Evolutionary conservation across 2,888 invertebrate genomes (phyloP), one percentile per base, ranked within the genome.

Genomic region (Ametastegia equiseti): DNA sequence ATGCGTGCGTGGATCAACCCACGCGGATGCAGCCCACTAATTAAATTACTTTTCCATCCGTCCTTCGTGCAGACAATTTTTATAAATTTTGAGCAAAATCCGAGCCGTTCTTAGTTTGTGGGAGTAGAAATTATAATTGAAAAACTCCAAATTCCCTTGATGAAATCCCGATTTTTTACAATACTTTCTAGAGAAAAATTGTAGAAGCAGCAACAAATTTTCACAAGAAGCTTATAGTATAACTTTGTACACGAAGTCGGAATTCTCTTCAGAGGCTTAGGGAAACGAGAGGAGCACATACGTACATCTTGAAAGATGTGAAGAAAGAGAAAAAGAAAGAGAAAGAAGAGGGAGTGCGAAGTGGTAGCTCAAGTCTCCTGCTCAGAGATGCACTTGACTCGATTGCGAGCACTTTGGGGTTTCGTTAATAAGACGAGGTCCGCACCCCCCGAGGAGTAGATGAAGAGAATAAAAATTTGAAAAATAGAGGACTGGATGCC

Each of bases 301-400:
- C 11, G 6, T 60, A 27, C 19, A 27, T 57, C 5, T 3, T 42
- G 57, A 13, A 23, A 57, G 57, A 57, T 5, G 23, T 5, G 15
- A 15, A 57, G 57, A 57, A 15, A 57, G 15, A 57, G 57, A 23
- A 15, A 23, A 57, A 57, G 57, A 57, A 15, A 57, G 57, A 57
- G 57, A 57, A 15, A 57, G 57, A 57, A 15, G 39, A 19, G 54
- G 15, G 23, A 33, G 75, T 75, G 71, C 30, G 47, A 71, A 71
- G 71, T 71, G 71, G 71, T 27, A 23, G 47, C 42, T 69, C 42
- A 11, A 71, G 71, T 23, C 71, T 47, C 67, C 11, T 54, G 15
- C n/a, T 71, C 15, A n/a, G n/a, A 42, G 45, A 27, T 45, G 71
- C 71, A 45, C 71, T 71, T 71, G 45, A 71, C 45, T 71, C 42